phyloP scores from a whole-genome alignment of 1,140 invertebrate genomes.

The Cotesia typhae region DNA sequence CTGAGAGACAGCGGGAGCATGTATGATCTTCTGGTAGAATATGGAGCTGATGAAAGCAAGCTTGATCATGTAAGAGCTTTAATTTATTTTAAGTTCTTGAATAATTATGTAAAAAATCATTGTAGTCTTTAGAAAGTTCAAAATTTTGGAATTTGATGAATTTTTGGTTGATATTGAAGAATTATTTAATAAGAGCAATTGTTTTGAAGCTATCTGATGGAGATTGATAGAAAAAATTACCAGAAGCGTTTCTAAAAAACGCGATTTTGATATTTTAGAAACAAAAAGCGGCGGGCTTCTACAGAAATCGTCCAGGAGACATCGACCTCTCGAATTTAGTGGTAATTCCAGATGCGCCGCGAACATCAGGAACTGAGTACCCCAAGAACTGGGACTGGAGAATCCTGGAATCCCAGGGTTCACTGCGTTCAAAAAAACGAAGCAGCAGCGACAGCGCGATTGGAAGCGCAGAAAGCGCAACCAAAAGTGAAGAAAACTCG shows the following conservation, averaged over 20 bases:
- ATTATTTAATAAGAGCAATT: no score
- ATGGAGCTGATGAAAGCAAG: conserved; percentile 81
- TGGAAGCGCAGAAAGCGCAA: conserved; percentile 50
- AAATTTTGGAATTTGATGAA: no score
- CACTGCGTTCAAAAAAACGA: conserved; percentile 44
- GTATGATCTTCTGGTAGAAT: conserved; percentile 77
- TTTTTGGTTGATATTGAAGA: no score
- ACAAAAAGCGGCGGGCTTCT: conserved; percentile 82
- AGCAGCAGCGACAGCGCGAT: conserved; percentile 46
- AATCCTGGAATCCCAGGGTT: conserved; percentile 67
- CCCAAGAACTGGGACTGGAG: conserved; percentile 79
- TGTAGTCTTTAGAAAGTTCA: no score
- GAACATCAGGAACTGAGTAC: conserved; percentile 74
- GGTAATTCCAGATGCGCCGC: conserved; percentile 80
- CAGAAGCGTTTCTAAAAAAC: background rate
- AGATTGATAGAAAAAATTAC: no score
- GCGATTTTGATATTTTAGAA: conserved; percentile 67
- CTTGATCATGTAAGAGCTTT: conserved; percentile 79
- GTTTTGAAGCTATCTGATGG: no score
- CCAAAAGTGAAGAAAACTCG: conserved; percentile 34
- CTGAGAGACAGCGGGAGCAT: conserved; percentile 75
- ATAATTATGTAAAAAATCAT: no score
- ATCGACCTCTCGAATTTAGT: conserved; percentile 75
- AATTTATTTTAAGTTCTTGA: no score
- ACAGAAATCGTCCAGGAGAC: conserved; percentile 78